Evolutionary conservation across 2,113 vertebrate genomes (phyloP).

Genomic region (Cygnus buccinator): DNA sequence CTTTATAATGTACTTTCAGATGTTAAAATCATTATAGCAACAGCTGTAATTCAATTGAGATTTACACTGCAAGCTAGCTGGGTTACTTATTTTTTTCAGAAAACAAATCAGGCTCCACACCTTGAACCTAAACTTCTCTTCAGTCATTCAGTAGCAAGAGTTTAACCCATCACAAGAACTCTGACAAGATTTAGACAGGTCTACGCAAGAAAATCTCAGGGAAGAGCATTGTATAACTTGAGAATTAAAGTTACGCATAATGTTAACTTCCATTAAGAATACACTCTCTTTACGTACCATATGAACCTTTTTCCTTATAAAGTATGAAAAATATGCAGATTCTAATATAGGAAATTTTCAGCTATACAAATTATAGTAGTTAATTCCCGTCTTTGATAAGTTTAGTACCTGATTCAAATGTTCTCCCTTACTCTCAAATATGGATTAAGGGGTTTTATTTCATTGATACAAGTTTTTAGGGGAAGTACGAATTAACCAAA

Average conservation of each 20-base stretch:
- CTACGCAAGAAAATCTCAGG: background rate
- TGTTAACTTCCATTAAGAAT: background rate
- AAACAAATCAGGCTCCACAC: background rate
- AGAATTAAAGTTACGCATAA: background rate
- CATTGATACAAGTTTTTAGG: fast-evolving
- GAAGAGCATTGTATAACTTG: background rate
- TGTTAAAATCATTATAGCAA: background rate
- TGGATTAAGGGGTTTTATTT: background rate
- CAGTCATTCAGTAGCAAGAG: no score
- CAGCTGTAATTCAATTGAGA: background rate
- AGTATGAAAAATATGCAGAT: background rate
- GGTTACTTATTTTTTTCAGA: background rate
- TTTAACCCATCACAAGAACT: background rate
- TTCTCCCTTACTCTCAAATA: no score
- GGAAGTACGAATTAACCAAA: background rate
- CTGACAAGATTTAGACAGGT: background rate
- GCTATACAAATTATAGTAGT: background rate
- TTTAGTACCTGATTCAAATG: background rate
- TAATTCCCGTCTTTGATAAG: background rate
- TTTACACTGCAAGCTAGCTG: background rate
- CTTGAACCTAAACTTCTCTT: background rate
- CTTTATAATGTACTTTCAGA: background rate
- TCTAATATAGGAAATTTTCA: background rate
- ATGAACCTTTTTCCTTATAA: background rate
- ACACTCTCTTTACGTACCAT: background rate